Evolutionary conservation across 2,888 invertebrate species (phyloP).

Genomic region (Eilema griseolum): DNA sequence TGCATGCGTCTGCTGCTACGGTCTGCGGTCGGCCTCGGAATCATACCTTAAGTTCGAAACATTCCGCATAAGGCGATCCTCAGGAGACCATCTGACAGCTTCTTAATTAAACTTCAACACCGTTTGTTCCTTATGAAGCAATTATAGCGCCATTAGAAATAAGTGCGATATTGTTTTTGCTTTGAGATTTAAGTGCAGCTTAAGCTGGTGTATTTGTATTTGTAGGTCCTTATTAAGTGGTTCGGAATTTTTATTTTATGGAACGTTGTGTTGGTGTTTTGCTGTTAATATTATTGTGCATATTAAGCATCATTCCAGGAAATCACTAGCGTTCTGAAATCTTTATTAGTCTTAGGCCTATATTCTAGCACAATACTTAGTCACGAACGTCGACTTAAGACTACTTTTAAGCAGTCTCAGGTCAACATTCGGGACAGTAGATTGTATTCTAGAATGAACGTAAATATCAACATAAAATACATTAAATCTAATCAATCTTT

Average conservation of each 20-base stretch:
- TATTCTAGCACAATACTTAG: too few species aligned
- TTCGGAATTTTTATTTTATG: background rate
- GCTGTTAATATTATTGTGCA: background rate
- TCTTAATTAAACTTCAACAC: constrained; percentile 50
- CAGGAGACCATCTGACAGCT: constrained; percentile 42
- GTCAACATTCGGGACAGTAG: too few species aligned
- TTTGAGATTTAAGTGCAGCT: background rate
- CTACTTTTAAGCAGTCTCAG: too few species aligned
- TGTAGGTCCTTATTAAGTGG: background rate
- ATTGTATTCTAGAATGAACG: too few species aligned
- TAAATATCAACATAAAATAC: too few species aligned
- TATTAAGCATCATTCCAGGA: background rate
- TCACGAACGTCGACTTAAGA: too few species aligned
- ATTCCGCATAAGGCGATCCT: constrained; percentile 26
- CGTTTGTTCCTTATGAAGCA: constrained; percentile 40
- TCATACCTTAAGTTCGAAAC: constrained; percentile 27
- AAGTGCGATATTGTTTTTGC: constrained; percentile 13
- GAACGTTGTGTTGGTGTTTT: background rate
- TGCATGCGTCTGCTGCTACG: too few species aligned
- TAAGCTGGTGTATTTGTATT: background rate
- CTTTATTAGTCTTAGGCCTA: too few species aligned
- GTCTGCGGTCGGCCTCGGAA: too few species aligned
- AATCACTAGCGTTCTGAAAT: background rate
- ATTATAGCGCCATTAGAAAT: constrained; percentile 30
- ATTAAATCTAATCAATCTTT: too few species aligned